Evolutionary conservation across 92 coral and sea anemone species (phyloP).

Genomic region (Virgularia gustaviana): DNA sequence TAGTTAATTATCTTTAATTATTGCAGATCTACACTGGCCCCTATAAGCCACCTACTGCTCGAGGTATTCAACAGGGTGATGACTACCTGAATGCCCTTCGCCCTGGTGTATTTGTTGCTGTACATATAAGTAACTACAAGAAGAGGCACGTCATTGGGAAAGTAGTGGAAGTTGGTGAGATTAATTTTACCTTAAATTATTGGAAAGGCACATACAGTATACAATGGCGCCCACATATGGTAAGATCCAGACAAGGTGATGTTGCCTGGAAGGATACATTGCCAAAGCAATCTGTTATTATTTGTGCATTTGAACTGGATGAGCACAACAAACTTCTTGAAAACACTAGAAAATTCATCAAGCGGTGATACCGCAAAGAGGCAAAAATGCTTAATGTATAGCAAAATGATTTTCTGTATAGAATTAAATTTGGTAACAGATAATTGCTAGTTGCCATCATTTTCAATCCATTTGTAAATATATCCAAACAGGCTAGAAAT

Average conservation of each 20-base stretch:
- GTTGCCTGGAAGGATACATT: not conserved
- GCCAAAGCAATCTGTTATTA: not conserved
- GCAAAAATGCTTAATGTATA: too few species aligned
- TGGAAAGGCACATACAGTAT: slow-evolving; percentile 1
- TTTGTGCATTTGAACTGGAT: slow-evolving; percentile 5
- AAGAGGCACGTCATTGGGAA: slow-evolving; percentile 6
- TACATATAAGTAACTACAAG: not conserved
- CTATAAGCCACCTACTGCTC: not conserved
- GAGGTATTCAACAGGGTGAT: not conserved
- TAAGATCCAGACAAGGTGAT: not conserved
- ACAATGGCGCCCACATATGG: not conserved
- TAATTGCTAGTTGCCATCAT: too few species aligned
- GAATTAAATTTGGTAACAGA: not conserved
- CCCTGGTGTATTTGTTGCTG: too few species aligned
- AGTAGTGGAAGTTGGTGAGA: not conserved
- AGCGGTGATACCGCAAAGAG: slow-evolving; percentile 1
- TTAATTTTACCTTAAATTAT: not conserved
- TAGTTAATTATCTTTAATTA: too few species aligned
- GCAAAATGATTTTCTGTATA: not conserved
- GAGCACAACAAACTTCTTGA: not conserved
- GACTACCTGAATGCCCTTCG: not conserved
- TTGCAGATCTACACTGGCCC: slow-evolving; percentile 9
- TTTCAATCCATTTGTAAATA: too few species aligned
- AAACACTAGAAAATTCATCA: slow-evolving; percentile 6
- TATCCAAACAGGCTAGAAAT: too few species aligned